phyloP scores from a whole-genome alignment of 2,113 vertebrate genomes.

The Eudyptes chrysolophus region DNA sequence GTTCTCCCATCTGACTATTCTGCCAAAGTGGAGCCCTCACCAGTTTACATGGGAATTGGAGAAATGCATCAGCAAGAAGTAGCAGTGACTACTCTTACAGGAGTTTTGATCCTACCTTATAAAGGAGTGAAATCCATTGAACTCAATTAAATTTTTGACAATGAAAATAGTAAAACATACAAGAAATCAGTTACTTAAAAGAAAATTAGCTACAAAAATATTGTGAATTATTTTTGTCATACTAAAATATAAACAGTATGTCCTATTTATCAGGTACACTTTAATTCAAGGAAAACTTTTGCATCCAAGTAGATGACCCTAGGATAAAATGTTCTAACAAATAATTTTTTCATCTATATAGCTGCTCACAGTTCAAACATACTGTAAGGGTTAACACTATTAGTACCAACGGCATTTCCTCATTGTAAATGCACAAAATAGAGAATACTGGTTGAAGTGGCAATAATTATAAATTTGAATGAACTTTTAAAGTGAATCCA shows the following conservation, averaged over 20 bases:
- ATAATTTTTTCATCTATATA: background rate
- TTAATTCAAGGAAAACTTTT: background rate
- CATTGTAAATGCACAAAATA: background rate
- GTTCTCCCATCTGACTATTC: background rate
- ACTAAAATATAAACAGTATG: background rate
- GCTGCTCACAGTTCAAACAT: background rate
- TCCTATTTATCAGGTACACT: background rate
- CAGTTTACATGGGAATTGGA: background rate
- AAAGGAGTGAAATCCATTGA: background rate
- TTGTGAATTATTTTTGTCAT: background rate
- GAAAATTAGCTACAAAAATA: background rate
- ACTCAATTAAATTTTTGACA: background rate
- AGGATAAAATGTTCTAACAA: background rate
- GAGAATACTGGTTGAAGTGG: background rate
- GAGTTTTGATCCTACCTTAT: background rate
- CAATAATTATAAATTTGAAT: slow-evolving; percentile 35
- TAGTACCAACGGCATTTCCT: background rate
- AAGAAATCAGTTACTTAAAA: background rate
- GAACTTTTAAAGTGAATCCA: slow-evolving; percentile 16
- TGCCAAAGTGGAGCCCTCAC: background rate
- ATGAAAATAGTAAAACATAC: background rate
- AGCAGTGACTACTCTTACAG: background rate
- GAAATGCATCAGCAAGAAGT: background rate
- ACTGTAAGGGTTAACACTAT: background rate
- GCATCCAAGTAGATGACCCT: background rate